Evolutionary conservation across 2,797 vertebrate species (phyloP), one percentile per base, ranked within the genome.

Genomic region (Myotis pilosus): DNA sequence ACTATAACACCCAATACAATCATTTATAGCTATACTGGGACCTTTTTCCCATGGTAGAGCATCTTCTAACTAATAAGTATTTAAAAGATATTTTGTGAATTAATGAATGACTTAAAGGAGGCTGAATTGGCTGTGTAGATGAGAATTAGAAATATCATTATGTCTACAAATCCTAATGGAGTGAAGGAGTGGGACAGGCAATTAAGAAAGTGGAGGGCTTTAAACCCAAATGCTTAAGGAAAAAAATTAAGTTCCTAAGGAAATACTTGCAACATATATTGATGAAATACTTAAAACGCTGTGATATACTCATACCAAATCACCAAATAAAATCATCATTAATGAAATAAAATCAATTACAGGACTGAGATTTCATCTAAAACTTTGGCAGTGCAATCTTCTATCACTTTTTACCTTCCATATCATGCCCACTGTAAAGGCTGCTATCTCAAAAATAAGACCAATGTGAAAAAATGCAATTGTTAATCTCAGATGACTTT

Each of bases 61-160:
- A 55, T 17, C 33, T 71, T 88, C 38, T 69, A 91, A 81, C 15
- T 86, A 33, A 8, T 92, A 92, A 66, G 8, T 66, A 79, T 25
- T 85, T 84, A 86, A 51, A 60, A 64, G 23, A 38, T 92, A 84
- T 71, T 90, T 94, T 85, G 23, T 78, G 76, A 95, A 74, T 84
- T 71, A 92, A 20, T 66, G 53, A 83, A 86, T 89, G 66, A 53
- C 23, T 86, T 94, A 57, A 95, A 38, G 79, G 71, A 84, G 53
- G 30, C 20, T 91, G 20, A 88, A 60, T 28, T 92, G 30, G 12
- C 64, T 82, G 8, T 57, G 30, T 30, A 71, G 92, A 71, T 38
- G 57, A 53, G 16, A 74, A 78, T 66, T 76, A 83, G 36, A 89
- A 94, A 83, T 91, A 33, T 60, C 86, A 80, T 68, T 23, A 60